These are phyloP conservation scores for Caenorhabditis sulstoni DNA, from an alignment of 2,888 invertebrate genomes.

Conservation along the genomic window DNA sequence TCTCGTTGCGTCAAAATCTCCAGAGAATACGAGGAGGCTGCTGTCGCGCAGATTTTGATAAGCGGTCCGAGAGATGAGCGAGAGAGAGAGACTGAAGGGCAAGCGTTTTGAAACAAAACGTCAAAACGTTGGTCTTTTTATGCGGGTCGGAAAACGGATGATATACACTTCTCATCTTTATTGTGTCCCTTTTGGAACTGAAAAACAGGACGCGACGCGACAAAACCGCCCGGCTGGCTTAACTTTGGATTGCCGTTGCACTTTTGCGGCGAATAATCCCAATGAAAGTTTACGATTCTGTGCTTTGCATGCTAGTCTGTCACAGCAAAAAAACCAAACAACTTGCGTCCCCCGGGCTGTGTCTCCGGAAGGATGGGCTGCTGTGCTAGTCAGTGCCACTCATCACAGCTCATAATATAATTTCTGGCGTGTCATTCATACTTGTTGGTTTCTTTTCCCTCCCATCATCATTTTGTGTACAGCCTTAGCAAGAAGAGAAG, in stretches of 20 bases:
- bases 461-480: constrained; percentile 6
- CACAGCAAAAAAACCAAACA: background rate
- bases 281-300: constrained; percentile 18
- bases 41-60: constrained; percentile 34
- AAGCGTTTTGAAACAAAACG: constrained; percentile 36
- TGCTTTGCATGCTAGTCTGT: background rate
- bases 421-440: constrained; percentile 51
- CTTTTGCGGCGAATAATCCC: constrained; percentile 12
- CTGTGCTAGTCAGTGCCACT: background rate
- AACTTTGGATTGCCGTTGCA: constrained; percentile 15
- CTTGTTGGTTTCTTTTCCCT: constrained; percentile 44
- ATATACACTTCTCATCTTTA: constrained; percentile 18
- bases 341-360: constrained; percentile 1
- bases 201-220: background rate
- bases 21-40: background rate
- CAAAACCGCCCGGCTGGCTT: background rate
- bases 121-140: constrained; percentile 8
- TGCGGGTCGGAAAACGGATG: background rate
- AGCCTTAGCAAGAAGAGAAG: constrained; percentile 12
- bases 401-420: constrained; percentile 37
- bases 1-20: background rate
- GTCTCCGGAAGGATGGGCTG: background rate
- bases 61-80: constrained; percentile 1
- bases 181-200: background rate
- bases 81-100: background rate